These are phyloP conservation scores for Aldabrachelys gigantea DNA, from an alignment of 2,113 vertebrate species.

Conservation along the genomic window DNA sequence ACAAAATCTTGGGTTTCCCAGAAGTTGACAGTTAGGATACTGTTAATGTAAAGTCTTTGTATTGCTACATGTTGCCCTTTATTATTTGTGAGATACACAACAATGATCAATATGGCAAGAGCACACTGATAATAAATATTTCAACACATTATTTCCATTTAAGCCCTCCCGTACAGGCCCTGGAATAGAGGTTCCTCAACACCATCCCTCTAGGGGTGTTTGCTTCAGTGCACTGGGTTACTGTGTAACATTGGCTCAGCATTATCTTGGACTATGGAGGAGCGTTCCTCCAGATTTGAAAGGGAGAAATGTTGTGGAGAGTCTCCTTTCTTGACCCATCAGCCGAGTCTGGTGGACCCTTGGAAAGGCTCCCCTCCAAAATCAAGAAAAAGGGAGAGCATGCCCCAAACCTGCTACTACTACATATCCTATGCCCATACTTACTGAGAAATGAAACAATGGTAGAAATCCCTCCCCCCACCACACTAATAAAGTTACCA, in stretches of 20 bases:
- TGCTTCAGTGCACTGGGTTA: background rate
- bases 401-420: background rate
- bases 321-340: background rate
- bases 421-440: background rate
- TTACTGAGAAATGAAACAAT: background rate
- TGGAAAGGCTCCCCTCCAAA: background rate
- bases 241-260: background rate
- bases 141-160: too few species aligned
- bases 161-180: too few species aligned
- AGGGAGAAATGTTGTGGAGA: background rate
- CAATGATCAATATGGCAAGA: too few species aligned
- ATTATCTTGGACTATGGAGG: background rate
- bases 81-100: too few species aligned
- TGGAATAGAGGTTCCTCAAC: background rate
- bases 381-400: background rate
- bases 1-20: too few species aligned
- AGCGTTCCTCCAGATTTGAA: accelerated
- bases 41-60: too few species aligned
- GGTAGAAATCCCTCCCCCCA: background rate
- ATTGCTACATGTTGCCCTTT: too few species aligned
- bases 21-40: too few species aligned
- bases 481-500: background rate
- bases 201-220: background rate
- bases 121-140: too few species aligned
- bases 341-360: background rate